Conservation (phyloP, 2,888 invertebrate genomes). For the Seladonia tumulorum region DNA sequence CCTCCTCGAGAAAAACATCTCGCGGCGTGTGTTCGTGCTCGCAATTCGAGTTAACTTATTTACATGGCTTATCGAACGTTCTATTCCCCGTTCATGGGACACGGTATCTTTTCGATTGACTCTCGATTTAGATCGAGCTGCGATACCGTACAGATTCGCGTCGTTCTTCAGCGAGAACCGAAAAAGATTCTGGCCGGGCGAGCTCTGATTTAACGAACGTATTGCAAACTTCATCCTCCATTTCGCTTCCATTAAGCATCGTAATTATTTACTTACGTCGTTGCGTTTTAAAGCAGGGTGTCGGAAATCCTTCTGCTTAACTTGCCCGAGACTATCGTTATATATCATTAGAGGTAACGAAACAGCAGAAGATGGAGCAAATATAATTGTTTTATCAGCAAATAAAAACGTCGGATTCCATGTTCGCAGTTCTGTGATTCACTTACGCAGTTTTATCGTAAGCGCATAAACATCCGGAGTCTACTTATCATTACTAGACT, state of each 20-base stretch:
- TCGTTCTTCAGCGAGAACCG: not conserved
- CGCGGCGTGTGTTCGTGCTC: not conserved
- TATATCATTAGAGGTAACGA: too few relatives aligned
- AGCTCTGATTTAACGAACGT: not conserved
- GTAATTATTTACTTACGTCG: not conserved
- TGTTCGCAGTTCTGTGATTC: not conserved
- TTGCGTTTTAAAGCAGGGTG: too few relatives aligned
- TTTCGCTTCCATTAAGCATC: too few relatives aligned
- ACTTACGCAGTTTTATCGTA: not conserved
- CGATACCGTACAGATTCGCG: not conserved
- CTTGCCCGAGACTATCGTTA: too few relatives aligned
- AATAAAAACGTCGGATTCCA: too few relatives aligned
- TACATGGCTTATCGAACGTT: constrained; percentile 19
- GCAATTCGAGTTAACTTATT: constrained; percentile 15
- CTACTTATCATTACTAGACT: not conserved
- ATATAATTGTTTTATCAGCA: too few relatives aligned
- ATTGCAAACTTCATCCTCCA: too few relatives aligned
- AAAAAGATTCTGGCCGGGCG: not conserved
- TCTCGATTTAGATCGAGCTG: not conserved
- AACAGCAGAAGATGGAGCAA: too few relatives aligned
- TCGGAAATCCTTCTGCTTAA: too few relatives aligned
- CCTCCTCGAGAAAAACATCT: constrained; percentile 11
- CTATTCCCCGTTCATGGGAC: not conserved
- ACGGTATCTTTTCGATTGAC: not conserved
- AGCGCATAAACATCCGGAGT: not conserved